Evolutionary conservation across 1,140 invertebrate genomes (phyloP).

Genomic region (Wasmannia auropunctata): DNA sequence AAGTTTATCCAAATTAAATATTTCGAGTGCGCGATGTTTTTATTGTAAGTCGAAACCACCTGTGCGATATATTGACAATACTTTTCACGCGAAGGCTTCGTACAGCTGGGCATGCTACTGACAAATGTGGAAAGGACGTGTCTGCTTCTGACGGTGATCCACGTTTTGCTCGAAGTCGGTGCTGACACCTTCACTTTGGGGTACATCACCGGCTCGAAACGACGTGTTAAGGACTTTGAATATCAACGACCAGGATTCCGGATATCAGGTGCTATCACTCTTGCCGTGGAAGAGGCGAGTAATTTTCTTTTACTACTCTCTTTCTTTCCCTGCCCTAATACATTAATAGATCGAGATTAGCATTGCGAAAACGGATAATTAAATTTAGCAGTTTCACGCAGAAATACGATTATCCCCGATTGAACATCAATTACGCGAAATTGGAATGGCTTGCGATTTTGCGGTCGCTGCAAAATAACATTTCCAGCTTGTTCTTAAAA

Average conservation of each 20-base stretch:
- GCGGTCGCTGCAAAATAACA: background rate
- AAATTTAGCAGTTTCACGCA: background rate
- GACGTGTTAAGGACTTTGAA: conserved; percentile 90
- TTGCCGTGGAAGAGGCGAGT: conserved; percentile 90
- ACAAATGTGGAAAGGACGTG: conserved; percentile 73
- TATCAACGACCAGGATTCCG: conserved; percentile 91
- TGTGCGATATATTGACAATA: background rate
- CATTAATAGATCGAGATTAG: conserved; percentile 35
- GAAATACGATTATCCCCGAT: background rate
- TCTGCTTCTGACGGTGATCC: conserved; percentile 77
- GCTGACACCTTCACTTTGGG: conserved; percentile 87
- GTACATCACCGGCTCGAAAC: conserved; percentile 92
- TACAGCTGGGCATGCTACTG: conserved; percentile 75
- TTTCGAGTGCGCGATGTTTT: too few species aligned
- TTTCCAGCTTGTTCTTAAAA: background rate
- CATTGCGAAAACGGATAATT: conserved; percentile 54
- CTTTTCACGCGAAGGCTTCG: conserved; percentile 43
- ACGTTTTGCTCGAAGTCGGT: conserved; percentile 69
- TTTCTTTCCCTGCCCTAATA: background rate
- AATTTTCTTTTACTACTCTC: conserved; percentile 1
- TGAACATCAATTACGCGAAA: background rate
- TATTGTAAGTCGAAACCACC: background rate
- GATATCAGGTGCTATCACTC: conserved; percentile 93
- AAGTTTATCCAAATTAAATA: too few species aligned
- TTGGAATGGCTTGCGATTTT: background rate